A percentile compares a stretch with the other conserved stretches of the same genome.
Evolutionary conservation across 2,113 vertebrate genomes (phyloP).

Genomic region (Penelope pileata): DNA sequence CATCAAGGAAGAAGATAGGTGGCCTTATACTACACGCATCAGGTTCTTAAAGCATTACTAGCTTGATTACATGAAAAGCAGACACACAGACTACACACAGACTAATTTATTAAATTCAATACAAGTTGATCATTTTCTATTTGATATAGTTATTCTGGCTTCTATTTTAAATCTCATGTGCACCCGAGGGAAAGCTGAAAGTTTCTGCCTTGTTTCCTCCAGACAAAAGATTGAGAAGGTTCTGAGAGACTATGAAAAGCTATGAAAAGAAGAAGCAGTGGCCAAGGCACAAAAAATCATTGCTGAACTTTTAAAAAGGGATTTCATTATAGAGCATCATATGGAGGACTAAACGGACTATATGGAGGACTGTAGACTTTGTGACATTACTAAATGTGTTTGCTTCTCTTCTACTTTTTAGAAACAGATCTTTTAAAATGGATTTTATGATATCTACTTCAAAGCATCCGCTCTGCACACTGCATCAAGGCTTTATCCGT

Average conservation of each 20-base stretch:
- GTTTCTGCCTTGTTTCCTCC: not conserved
- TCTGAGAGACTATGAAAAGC: not conserved
- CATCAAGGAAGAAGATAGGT: not conserved
- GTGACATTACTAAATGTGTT: not conserved
- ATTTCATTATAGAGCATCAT: not conserved
- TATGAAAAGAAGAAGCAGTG: not conserved
- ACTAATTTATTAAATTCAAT: not conserved
- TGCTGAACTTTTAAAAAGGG: not conserved
- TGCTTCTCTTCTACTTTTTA: not conserved
- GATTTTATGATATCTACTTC: not conserved
- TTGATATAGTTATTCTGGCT: not conserved
- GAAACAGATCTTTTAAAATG: not conserved
- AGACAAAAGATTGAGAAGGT: not conserved
- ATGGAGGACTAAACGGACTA: not conserved
- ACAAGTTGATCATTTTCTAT: not conserved
- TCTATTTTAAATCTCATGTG: not conserved
- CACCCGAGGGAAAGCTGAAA: not conserved
- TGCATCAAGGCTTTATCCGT: not conserved
- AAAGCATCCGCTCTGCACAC: not conserved
- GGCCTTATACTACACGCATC: not conserved
- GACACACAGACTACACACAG: not conserved
- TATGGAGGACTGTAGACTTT: not conserved
- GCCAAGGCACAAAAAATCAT: not conserved
- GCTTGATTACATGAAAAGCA: not conserved
- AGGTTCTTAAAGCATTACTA: not conserved